Conservation (phyloP, 2,888 invertebrate species). For the Phortica okadai region DNA sequence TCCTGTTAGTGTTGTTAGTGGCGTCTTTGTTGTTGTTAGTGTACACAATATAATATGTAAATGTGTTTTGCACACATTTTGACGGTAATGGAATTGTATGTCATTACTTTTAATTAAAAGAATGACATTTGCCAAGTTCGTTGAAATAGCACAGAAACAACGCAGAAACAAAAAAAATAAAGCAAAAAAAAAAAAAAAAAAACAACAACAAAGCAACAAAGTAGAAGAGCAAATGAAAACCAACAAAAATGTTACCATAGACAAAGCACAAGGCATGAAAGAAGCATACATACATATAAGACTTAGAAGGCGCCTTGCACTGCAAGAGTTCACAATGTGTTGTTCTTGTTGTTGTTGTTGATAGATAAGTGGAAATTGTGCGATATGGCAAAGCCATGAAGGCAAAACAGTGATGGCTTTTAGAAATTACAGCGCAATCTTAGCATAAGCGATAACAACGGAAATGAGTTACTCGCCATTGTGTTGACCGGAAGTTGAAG, state of each 20-base stretch:
- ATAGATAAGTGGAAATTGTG: too few species aligned
- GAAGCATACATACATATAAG: too few species aligned
- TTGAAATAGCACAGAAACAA: neutral
- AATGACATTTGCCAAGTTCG: conserved; percentile 61
- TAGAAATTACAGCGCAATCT: neutral
- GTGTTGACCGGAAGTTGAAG: neutral
- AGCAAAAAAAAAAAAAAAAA: neutral
- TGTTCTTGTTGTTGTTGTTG: too few species aligned
- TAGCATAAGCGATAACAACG: neutral
- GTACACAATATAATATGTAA: conserved; percentile 59
- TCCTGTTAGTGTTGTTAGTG: conserved; percentile 10
- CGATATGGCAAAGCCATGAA: neutral
- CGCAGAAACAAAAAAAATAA: neutral
- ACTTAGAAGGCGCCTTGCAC: too few species aligned
- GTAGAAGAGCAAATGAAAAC: too few species aligned
- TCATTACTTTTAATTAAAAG: conserved; percentile 75
- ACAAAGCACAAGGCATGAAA: too few species aligned
- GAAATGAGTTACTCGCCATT: neutral
- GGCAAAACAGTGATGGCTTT: neutral
- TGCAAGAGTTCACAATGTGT: too few species aligned
- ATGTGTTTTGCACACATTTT: conserved; percentile 65
- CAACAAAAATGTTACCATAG: too few species aligned
- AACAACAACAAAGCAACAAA: neutral
- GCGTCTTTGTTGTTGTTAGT: conserved; percentile 16
- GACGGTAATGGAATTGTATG: conserved; percentile 70